phyloP scores from a whole-genome alignment of 2,113 vertebrate species.

The Rhombomys opimus region DNA sequence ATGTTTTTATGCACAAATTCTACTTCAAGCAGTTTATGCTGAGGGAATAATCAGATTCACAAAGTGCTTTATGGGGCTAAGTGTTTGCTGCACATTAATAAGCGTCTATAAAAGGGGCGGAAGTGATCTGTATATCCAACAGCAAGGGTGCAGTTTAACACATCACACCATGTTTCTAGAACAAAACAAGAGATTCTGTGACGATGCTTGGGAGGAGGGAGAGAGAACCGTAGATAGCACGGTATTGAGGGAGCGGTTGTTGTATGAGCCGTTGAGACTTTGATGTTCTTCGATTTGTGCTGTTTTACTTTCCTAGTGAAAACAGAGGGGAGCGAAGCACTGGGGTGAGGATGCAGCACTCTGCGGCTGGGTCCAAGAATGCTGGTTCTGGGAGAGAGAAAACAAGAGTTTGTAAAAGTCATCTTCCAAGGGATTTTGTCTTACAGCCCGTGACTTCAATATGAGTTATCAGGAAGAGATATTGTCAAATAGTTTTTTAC shows the following conservation, averaged over 20 bases:
- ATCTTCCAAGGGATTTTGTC: neutral
- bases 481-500: neutral
- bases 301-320: neutral
- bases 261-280: neutral
- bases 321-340: neutral
- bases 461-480: neutral
- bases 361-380: neutral
- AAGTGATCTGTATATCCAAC: neutral
- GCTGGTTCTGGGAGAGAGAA: neutral
- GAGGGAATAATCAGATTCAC: neutral
- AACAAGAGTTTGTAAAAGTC: neutral
- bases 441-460: neutral
- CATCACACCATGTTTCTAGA: neutral
- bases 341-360: accelerated
- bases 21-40: neutral
- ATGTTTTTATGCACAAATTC: neutral
- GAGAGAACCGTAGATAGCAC: neutral
- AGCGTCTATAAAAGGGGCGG: neutral
- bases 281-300: neutral
- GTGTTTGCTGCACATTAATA: neutral
- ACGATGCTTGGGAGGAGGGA: neutral
- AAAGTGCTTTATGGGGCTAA: neutral
- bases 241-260: neutral
- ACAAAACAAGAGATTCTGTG: neutral
- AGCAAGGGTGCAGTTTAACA: neutral